Evolutionary conservation across 2,113 vertebrate species (phyloP), one percentile per base, ranked within the genome.

Genomic region (Hemiscyllium ocellatum): DNA sequence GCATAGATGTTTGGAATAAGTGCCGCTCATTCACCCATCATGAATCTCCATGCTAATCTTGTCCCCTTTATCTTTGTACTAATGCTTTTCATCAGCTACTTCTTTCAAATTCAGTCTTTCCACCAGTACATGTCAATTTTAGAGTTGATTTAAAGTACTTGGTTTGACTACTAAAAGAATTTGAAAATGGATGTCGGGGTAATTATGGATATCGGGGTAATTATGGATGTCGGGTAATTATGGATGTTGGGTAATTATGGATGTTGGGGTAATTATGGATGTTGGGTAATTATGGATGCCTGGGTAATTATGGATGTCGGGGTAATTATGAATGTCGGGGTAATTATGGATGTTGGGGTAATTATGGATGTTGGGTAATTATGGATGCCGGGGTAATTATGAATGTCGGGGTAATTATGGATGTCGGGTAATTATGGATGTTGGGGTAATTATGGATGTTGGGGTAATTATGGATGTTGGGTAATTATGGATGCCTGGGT

Each of bases 71-170:
- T 83, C 37, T 42, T 83, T 83, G 37, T 83, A 47, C 37, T 17
- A 83, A 83, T 33, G 29, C n/a, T 17, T 89, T 50, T 89, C 10
- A 29, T 83, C 17, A 90, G 52, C 47, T 29, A 56, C 52, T 90
- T 90, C 87, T 83, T 83, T 83, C 80, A 83, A 83, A 83, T 20
- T 83, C 80, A 83, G 37, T 83, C 80, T 83, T 80, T 83, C 78
- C 80, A 20, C 80, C 42, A 83, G 37, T 83, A 19, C 37, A 83
- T 19, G 5, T 13, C n/a, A 42, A 37, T 80, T 80, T 80, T 80
- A 80, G 78, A 80, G 42, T 83, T 42, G 15, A 90, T 52, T 90
- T 24, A 90, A 61, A 56, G 52, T 90, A 90, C 26, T 90, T 61
- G 10, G 22, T 83, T 42, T 90, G 87, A 13, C 13, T 33, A 89